Evolutionary conservation across 2,888 invertebrate genomes (phyloP).

Genomic region (Metalampra italica): DNA sequence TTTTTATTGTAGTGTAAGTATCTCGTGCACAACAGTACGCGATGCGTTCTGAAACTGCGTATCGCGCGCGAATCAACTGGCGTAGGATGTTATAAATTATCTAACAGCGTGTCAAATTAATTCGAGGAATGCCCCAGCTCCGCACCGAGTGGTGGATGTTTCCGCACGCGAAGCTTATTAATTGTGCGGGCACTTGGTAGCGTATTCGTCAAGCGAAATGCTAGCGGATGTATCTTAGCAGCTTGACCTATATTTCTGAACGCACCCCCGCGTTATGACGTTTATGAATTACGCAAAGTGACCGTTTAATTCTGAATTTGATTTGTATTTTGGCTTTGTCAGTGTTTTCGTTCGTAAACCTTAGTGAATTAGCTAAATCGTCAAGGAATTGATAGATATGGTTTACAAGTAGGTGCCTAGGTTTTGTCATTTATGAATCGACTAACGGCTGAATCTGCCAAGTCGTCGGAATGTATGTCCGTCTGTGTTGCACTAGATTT

Average conservation of each 20-base stretch:
- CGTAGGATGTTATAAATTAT: constrained; percentile 78
- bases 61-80: constrained; percentile 39
- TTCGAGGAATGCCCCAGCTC: constrained; percentile 63
- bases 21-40: constrained; percentile 5
- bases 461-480: no score
- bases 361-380: neutral
- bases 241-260: constrained; percentile 26
- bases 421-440: no score
- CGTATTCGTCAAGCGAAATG: constrained; percentile 53
- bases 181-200: constrained; percentile 65
- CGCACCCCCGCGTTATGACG: constrained; percentile 15
- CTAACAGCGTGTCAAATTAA: constrained; percentile 76
- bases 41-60: constrained; percentile 14
- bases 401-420: no score
- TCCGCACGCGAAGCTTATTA: constrained; percentile 64
- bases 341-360: neutral
- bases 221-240: constrained; percentile 17
- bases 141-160: constrained; percentile 41
- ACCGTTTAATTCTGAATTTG: constrained; percentile 22
- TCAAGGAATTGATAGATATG: no score
- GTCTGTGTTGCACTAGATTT: no score
- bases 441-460: no score
- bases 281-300: constrained; percentile 18
- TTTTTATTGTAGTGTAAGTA: no score
- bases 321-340: constrained; percentile 6